Evolutionary conservation across 2,797 vertebrate species (phyloP), one percentile per base, ranked within the genome.

Genomic region (Gorsachius magnificus): DNA sequence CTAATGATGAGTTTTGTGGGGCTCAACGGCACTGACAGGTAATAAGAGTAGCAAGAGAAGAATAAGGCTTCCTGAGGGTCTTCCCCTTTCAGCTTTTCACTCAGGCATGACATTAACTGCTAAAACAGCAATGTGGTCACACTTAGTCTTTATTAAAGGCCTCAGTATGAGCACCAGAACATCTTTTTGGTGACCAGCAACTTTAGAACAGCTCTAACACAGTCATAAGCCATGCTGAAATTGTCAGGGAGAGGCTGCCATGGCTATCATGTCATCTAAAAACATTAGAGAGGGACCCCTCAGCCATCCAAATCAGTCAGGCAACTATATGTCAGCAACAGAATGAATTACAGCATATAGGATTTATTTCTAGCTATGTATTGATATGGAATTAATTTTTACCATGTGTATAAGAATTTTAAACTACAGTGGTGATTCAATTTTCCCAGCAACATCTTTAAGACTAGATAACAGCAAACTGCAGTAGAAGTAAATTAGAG

Each of bases 391-490:
- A 90, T 74, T 90, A 16, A 10, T 89, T 74, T 95, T 56, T 78
- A 60, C 35, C 29, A 25, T 5, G 36, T 25, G 31, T 20, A 17
- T 46, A 69, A 93, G 41, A 53, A 85, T 70, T 94, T 53, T 71
- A 89, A 89, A 65, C 26, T 16, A 46, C 36, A 43, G 57, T 28
- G 60, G 50, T 64, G 60, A 82, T 2, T 57, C 29, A 43, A 16
- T 87, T 85, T 95, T 74, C 33, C 24, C 45, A 85, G 36, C 53
- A 85, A 75, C 35, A 80, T 33, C 38, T 89, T 89, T 89, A 66
- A 80, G 41, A 54, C 9, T 21, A 81, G 35, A 46, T 70, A 95
- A 83, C 45, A 87, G 54, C 16, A 95, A 86, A 65, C 21, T 58
- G 35, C 29, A 79, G 29, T 7, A 75, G 63, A 80, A 58, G 36